Evolutionary conservation across 2,888 invertebrate genomes (phyloP).

Genomic region (Spodoptera littoralis): DNA sequence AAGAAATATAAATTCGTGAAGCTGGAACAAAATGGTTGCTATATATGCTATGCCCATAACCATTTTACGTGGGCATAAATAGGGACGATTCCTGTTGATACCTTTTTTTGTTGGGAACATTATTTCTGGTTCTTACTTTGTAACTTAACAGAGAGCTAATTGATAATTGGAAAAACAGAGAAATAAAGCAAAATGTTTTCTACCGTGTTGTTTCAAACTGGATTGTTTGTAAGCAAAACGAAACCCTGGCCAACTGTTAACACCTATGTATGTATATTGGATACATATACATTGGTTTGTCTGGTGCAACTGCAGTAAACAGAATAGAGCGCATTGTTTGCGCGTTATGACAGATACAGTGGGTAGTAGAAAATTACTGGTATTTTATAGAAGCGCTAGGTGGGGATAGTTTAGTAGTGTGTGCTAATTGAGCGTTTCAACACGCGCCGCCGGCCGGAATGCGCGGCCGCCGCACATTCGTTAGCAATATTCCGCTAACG

Average conservation of each 20-base stretch:
- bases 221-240: constrained; percentile 9
- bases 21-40: constrained; percentile 21
- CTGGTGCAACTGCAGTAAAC: constrained; percentile 13
- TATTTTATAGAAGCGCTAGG: constrained; percentile 72
- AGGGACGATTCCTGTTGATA: too few species aligned
- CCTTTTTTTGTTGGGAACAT: too few species aligned
- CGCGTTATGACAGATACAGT: constrained; percentile 32
- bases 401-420: constrained; percentile 72
- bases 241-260: constrained; percentile 2
- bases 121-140: too few species aligned
- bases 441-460: constrained; percentile 70
- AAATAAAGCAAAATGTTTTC: too few species aligned
- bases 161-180: too few species aligned
- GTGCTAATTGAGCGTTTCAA: constrained; percentile 85
- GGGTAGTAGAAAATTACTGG: constrained; percentile 66
- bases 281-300: constrained; percentile 5
- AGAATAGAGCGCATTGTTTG: constrained; percentile 24
- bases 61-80: constrained; percentile 3
- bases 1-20: constrained; percentile 42
- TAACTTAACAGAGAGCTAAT: too few species aligned
- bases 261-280: constrained; percentile 8
- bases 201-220: too few species aligned
- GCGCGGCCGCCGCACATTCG: constrained; percentile 83
- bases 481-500: constrained; percentile 88
- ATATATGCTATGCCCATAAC: too few species aligned